Percentiles rank a stretch among this genome's conserved stretches.
These are phyloP conservation scores for Talpa occidentalis DNA, from an alignment of 2,113 vertebrate genomes.

Conservation along the genomic window DNA sequence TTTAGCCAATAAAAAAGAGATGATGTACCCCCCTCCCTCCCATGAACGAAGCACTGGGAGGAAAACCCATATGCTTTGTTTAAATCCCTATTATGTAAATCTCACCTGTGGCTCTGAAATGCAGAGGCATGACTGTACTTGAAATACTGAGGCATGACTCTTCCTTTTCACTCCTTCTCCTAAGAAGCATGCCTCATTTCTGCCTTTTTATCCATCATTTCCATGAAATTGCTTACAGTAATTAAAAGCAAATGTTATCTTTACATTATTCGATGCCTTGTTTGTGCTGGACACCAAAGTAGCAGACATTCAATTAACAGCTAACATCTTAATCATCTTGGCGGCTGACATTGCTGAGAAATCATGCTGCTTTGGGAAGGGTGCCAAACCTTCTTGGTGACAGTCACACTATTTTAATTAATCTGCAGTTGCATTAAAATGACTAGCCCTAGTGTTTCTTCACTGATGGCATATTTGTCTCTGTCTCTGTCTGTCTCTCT, in stretches of 20 bases:
- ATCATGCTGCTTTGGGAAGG: slow-evolving; percentile 76
- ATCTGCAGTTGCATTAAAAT: slow-evolving; percentile 66
- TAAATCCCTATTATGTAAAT: slow-evolving; percentile 4
- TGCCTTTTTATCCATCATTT: slow-evolving; percentile 31
- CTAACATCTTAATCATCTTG: slow-evolving; percentile 80
- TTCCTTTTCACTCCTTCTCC: neutral
- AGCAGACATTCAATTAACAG: slow-evolving; percentile 81
- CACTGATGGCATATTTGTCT: slow-evolving; percentile 10
- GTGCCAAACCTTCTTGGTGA: slow-evolving; percentile 70
- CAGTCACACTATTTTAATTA: slow-evolving; percentile 76
- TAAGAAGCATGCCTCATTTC: slow-evolving; percentile 40
- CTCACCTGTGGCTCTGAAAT: slow-evolving; percentile 43
- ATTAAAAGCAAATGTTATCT: slow-evolving; percentile 30
- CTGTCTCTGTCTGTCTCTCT: slow-evolving; percentile 27
- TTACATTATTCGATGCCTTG: slow-evolving; percentile 17
- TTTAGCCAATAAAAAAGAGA: slow-evolving; percentile 64
- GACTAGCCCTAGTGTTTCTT: slow-evolving; percentile 55
- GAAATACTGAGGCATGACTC: neutral
- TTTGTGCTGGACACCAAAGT: slow-evolving; percentile 63
- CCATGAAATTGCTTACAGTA: slow-evolving; percentile 56
- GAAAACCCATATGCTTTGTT: neutral
- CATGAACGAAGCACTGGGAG: slow-evolving; percentile 8
- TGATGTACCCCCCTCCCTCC: neutral
- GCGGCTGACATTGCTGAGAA: slow-evolving; percentile 79
- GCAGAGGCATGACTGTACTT: no score